These are phyloP conservation scores for Halichoeres trimaculatus DNA, from an alignment of 2,113 vertebrate genomes.

Conservation along the genomic window DNA sequence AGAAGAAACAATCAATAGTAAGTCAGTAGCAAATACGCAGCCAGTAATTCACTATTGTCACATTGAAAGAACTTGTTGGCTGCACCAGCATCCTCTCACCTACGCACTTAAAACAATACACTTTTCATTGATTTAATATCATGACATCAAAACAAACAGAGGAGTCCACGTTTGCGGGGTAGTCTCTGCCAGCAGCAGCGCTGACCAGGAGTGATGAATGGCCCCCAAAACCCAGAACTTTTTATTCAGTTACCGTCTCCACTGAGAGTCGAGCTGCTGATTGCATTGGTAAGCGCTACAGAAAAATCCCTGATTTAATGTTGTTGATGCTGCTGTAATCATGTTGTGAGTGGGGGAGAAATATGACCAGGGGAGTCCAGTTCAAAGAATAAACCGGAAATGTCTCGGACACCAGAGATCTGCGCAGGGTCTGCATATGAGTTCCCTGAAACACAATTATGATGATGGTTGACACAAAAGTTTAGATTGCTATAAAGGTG, in stretches of 20 bases:
- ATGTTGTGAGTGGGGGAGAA: background rate
- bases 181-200: background rate
- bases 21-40: background rate
- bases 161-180: background rate
- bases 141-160: conserved; percentile 4
- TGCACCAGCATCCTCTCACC: background rate
- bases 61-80: background rate
- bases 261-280: conserved; percentile 7
- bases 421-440: no score
- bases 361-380: background rate
- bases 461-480: no score
- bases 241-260: conserved; percentile 1
- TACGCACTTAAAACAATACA: conserved; percentile 4
- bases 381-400: background rate
- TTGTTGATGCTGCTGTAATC: background rate
- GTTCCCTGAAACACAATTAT: no score
- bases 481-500: no score
- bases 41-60: conserved; percentile 26
- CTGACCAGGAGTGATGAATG: conserved; percentile 29
- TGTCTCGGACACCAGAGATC: no score
- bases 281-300: conserved; percentile 2
- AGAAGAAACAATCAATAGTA: conserved; percentile 7
- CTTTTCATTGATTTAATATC: background rate
- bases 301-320: background rate
- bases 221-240: background rate